phyloP scores from a whole-genome alignment of 2,797 vertebrate species.

The Sebastes steindachneri region DNA sequence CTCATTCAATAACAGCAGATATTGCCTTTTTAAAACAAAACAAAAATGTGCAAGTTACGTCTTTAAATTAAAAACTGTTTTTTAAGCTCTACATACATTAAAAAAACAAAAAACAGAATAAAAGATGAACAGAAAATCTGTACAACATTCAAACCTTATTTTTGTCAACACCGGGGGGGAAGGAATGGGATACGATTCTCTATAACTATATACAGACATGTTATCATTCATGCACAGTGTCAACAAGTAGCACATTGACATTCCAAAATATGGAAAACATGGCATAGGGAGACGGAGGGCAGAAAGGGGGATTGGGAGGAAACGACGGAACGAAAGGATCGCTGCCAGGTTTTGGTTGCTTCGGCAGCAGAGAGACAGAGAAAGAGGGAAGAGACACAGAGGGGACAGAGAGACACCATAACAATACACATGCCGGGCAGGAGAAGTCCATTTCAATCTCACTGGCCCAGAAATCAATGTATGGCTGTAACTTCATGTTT shows the following conservation, averaged over 20 bases:
- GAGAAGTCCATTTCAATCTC: constrained; percentile 72
- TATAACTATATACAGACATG: constrained; percentile 92
- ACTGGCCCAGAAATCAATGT: constrained; percentile 81
- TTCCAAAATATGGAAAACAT: constrained; percentile 88
- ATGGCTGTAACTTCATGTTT: constrained; percentile 86
- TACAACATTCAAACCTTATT: constrained; percentile 81
- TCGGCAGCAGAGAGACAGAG: constrained; percentile 51
- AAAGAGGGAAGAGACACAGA: constrained; percentile 14
- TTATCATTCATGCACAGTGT: constrained; percentile 97
- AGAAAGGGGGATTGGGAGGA: background rate
- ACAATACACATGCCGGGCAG: constrained; percentile 79
- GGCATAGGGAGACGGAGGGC: constrained; percentile 71
- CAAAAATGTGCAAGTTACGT: constrained; percentile 77
- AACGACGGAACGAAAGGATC: constrained; percentile 39
- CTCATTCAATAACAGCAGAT: constrained; percentile 85
- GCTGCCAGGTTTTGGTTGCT: constrained; percentile 61
- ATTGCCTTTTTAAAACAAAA: constrained; percentile 83
- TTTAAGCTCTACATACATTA: constrained; percentile 62
- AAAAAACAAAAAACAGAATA: constrained; percentile 37
- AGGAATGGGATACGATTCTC: constrained; percentile 82
- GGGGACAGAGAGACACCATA: constrained; percentile 74
- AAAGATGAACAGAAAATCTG: constrained; percentile 73
- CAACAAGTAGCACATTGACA: constrained; percentile 94
- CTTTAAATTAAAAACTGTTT: constrained; percentile 60
- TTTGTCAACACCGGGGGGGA: constrained; percentile 77